Evolutionary conservation across 2,797 vertebrate species (phyloP), one percentile per base, ranked within the genome.

Genomic region (Melanotaenia nigrans): DNA sequence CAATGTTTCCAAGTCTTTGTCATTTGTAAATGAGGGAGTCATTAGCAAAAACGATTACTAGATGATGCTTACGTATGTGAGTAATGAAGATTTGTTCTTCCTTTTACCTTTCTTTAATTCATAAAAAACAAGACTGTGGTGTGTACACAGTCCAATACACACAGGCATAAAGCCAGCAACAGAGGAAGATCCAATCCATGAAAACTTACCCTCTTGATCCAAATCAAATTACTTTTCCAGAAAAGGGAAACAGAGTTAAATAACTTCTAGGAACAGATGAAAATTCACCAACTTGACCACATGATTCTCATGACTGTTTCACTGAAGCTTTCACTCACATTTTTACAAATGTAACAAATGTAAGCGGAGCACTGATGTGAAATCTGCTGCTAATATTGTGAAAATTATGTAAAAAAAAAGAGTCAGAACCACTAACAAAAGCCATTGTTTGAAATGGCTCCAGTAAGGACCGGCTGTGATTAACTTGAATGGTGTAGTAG

Each of bases 151-250:
- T 56, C 25, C 28, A 56, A 32, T 25, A 71, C 57, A 79, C 53
- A 57, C 51, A 65, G 40, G 68, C 38, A 49, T 28, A 64, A 28
- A 5, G 55, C 68, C 70, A 77, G 53, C 28, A n/a, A 45, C 61
- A 35, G 55, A 74, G 67, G 28, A 61, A 66, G 63, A 77, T 62
- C 73, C 63, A 81, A 81, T 65, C 60, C 81, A 81, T 66, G 60
- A 82, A 86, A 86, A 86, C 57, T 55, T 85, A 5, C 86, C 87
- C 89, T 88, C 77, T 83, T 86, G 82, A 85, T 71, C 60, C 71
- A 71, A 76, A 73, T 47, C 38, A 71, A 38, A 64, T 71, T 57
- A 75, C 69, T 30, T 78, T 74, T 72, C 62, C 42, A 83, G 75
- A 78, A 85, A 90, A 77, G 70, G 79, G 60, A 87, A 82, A 77